Percentiles rank a stretch among this genome's conserved stretches.
Evolutionary conservation across 2,888 invertebrate species (phyloP).

Genomic region (Colletes collaris): DNA sequence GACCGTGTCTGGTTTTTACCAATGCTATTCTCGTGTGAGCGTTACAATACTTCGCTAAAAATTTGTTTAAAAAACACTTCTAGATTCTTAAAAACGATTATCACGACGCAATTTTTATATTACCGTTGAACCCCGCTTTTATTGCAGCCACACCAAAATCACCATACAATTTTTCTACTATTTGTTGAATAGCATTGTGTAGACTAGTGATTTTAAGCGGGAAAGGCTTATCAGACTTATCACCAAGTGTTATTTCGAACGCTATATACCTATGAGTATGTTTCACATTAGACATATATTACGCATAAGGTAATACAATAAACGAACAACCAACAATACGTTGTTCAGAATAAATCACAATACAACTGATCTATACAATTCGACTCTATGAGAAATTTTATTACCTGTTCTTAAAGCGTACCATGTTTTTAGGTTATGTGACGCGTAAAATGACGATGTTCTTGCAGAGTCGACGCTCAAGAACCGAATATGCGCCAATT

Average conservation of each 20-base stretch:
- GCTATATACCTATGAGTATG: constrained; percentile 87
- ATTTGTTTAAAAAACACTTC: constrained; percentile 1
- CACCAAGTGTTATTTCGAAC: constrained; percentile 86
- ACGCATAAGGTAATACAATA: neutral
- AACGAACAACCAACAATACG: neutral
- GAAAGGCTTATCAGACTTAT: constrained; percentile 84
- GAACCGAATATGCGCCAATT: neutral
- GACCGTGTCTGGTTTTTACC: constrained; percentile 89
- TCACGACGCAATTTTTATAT: neutral
- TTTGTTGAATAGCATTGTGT: constrained; percentile 85
- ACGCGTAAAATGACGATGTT: neutral
- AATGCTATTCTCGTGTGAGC: constrained; percentile 90
- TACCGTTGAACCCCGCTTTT: constrained; percentile 86
- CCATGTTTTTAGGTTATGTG: constrained; percentile 83
- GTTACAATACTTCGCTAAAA: constrained; percentile 90
- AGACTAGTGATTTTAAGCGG: constrained; percentile 84
- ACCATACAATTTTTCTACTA: constrained; percentile 89
- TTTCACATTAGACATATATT: neutral
- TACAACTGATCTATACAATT: constrained; percentile 1
- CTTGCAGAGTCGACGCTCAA: neutral
- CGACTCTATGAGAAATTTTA: neutral
- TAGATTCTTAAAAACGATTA: neutral
- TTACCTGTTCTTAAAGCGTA: constrained; percentile 88
- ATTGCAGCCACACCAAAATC: constrained; percentile 90
- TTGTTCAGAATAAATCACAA: neutral